These are phyloP conservation scores for Calcarius lapponicus DNA, from an alignment of 2,797 vertebrate genomes.

Conservation along the genomic window DNA sequence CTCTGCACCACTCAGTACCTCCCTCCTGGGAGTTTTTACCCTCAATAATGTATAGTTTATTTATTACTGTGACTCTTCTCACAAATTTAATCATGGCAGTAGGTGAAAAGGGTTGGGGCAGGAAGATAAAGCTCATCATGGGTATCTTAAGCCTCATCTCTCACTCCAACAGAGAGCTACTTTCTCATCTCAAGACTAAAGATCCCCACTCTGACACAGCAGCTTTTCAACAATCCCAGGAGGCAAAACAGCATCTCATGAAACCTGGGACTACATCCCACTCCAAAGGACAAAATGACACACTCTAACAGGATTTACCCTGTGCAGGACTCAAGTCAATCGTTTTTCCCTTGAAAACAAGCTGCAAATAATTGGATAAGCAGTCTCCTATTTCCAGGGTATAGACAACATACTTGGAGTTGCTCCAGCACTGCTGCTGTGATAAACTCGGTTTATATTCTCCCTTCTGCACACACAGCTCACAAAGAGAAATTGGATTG, in stretches of 20 bases:
- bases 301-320: background rate
- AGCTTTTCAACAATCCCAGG: background rate
- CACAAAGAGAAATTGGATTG: background rate
- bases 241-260: background rate
- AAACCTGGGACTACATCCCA: background rate
- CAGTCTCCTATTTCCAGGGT: background rate
- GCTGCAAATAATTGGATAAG: background rate
- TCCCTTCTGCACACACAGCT: background rate
- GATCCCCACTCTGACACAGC: background rate
- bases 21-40: background rate
- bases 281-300: background rate
- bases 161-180: background rate
- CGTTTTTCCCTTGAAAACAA: background rate
- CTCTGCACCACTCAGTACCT: background rate
- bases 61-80: background rate
- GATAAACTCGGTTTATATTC: background rate
- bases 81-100: background rate
- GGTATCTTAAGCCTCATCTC: background rate
- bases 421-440: slow-evolving; percentile 2
- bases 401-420: background rate
- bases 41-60: background rate
- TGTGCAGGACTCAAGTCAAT: background rate
- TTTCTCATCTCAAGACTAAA: background rate
- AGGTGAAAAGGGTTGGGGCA: background rate
- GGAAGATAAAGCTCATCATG: background rate